Base-by-base conservation (phyloP, 2,888 invertebrate genomes). In the Brachyopa scutellaris region DNA sequence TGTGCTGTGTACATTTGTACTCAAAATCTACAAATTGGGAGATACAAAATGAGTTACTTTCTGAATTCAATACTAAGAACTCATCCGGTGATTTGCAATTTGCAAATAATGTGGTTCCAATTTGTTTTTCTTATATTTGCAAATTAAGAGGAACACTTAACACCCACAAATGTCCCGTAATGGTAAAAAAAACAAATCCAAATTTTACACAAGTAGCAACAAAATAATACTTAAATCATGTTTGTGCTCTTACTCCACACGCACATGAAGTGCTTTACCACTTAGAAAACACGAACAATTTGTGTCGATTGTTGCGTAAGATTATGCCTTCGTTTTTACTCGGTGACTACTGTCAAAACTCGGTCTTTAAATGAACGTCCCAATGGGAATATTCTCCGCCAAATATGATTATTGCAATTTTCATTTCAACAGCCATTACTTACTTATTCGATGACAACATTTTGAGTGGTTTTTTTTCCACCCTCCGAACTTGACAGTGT, bases 401-500 rank as follows among this genome's bases (percentile, higher is more conserved):
- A 38, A 64, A 80, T 59, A 19, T 59, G 57, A 80, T 57, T 49
- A n/a, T 51, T 49, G 80, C 53, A 74, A 80, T 80, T 80, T 80
- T 74, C 57, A 59, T 45, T 51, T 80, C 74, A 80, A 64, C 69
- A 47, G 31, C 45, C 59, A 80, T 80, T 61, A 74, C 61, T 55
- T 62, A 26, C 21, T 29, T 59, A 21, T 64, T 33, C 53, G 23
- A 49, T 42, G 73, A 69, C 61, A 62, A 69, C 49, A 19, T 51
- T 40, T 66, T 40, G 9, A 53, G 11, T 1, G 5, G 13, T 29
- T 42, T 70, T 64, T 55, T 36, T 29, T 26, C 4, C 26, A 26
- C 26, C 3, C n/a, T n/a, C n/a, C n/a, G n/a, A n/a, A n/a, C n/a
- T n/a, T n/a, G n/a, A n/a, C n/a, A n/a, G n/a, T n/a, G n/a, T n/a